Evolutionary conservation across 2,797 vertebrate species (phyloP), one percentile per base, ranked within the genome.

Genomic region (Valencia hispanica): DNA sequence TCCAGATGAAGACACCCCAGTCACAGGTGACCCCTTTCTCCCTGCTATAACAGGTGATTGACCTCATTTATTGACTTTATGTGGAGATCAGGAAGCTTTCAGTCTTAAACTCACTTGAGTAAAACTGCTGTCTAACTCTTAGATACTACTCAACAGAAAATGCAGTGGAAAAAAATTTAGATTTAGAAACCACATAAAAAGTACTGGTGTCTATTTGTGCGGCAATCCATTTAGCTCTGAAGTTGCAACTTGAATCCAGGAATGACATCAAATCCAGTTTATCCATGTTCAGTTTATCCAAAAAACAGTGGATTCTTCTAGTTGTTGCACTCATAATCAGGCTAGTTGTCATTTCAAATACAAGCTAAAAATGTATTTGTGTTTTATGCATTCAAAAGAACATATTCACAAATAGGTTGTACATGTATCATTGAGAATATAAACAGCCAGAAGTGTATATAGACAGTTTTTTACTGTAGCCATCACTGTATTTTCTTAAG

Each of bases 31-130:
- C 80, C 94, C 95, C 2, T 95, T 95, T 78, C 87, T 95, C 12
- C 91, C 94, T 55, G 95, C 96, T 41, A 95, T 96, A 81, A 96
- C 95, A 88, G 95, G 96, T 95, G 61, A 89, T 73, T 68, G 36
- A 48, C 41, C 32, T 57, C 12, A 18, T 7, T 79, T 57, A 32
- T 71, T 41, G 3, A 0, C 14, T 63, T 39, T n/a, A 2, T n/a
- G 27, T 50, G 39, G 12, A 55, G 43, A 14, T 32, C 45, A 8
- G 20, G 7, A 68, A 68, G 30, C 10, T 68, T n/a, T 43, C 63
- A 39, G 36, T 39, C 61, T 61, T 61, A 3, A 30, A 47, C 41
- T 27, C 8, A 48, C 43, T 22, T 32, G 34, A 50, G 8, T 45
- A 39, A 57, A 18, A 12, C 15, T 53, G 18, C 66, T 5, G 34